Conservation (phyloP, 2,113 vertebrate species). For the Micromys minutus region DNA sequence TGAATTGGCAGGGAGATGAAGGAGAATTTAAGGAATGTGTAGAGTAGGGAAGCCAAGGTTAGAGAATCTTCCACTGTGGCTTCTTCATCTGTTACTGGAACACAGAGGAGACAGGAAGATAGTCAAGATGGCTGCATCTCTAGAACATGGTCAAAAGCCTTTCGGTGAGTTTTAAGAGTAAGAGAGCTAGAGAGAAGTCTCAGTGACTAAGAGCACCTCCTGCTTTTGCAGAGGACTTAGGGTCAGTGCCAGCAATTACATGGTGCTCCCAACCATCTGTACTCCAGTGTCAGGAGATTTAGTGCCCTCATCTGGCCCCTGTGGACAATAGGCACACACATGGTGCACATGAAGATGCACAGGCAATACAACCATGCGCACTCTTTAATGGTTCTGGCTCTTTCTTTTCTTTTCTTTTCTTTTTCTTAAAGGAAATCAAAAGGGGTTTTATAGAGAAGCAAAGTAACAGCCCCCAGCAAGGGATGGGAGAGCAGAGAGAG, state of each 20-base stretch:
- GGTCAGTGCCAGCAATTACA: not conserved
- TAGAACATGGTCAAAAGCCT: not conserved
- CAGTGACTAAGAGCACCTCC: not conserved
- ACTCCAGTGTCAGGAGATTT: not conserved
- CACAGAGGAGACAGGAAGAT: not conserved
- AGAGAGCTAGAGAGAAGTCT: not conserved
- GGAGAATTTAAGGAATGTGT: too few species aligned
- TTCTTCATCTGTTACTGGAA: too few species aligned
- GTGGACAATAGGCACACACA: not conserved
- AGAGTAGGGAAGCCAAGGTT: too few species aligned
- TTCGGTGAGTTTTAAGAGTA: not conserved
- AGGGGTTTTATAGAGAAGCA: not conserved
- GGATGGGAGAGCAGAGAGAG: not conserved
- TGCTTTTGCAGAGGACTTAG: not conserved
- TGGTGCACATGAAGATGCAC: not conserved
- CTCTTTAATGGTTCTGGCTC: not conserved
- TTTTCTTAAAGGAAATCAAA: not conserved
- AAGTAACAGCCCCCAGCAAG: not conserved
- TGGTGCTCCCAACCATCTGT: not conserved
- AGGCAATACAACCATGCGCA: not conserved
- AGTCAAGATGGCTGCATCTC: not conserved
- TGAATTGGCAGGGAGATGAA: too few species aligned
- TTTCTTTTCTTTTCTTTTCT: too few species aligned
- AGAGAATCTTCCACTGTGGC: too few species aligned
- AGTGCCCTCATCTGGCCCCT: not conserved